Evolutionary conservation across 1,140 invertebrate species (phyloP).

Genomic region (Hirudo medicinalis): DNA sequence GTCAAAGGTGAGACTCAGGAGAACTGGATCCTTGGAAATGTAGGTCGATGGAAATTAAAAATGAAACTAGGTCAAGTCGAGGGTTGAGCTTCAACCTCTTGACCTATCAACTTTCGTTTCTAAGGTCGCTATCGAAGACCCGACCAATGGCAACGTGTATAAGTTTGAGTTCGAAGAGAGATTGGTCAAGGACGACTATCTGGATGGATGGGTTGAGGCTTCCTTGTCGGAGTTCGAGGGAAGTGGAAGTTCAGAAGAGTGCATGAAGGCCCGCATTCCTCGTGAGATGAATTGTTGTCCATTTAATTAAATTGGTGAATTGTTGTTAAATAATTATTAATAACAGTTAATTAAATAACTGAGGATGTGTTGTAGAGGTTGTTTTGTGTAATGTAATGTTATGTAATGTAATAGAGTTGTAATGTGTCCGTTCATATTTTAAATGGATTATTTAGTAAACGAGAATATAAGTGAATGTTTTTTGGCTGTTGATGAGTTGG

Average conservation of each 20-base stretch:
- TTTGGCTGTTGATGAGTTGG: no score
- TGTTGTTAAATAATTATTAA: no score
- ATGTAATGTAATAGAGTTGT: no score
- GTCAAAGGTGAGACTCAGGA: background rate
- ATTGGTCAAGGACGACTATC: background rate
- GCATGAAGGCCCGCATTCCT: background rate
- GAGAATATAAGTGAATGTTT: no score
- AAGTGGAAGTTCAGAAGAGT: background rate
- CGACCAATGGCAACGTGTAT: background rate
- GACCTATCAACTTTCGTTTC: background rate
- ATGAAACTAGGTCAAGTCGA: no score
- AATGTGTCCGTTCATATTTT: no score
- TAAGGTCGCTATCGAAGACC: background rate
- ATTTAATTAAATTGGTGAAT: no score
- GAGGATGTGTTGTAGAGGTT: no score
- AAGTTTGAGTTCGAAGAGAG: background rate
- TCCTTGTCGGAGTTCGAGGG: background rate
- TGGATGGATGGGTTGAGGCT: constrained; percentile 4
- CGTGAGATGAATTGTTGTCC: background rate
- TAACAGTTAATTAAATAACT: no score
- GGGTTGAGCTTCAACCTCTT: background rate
- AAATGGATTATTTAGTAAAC: no score
- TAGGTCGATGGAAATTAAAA: background rate
- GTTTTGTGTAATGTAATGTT: no score
- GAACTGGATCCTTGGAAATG: constrained; percentile 1